These are phyloP conservation scores for Megalopta genalis DNA, from an alignment of 1,140 invertebrate genomes.

Conservation along the genomic window DNA sequence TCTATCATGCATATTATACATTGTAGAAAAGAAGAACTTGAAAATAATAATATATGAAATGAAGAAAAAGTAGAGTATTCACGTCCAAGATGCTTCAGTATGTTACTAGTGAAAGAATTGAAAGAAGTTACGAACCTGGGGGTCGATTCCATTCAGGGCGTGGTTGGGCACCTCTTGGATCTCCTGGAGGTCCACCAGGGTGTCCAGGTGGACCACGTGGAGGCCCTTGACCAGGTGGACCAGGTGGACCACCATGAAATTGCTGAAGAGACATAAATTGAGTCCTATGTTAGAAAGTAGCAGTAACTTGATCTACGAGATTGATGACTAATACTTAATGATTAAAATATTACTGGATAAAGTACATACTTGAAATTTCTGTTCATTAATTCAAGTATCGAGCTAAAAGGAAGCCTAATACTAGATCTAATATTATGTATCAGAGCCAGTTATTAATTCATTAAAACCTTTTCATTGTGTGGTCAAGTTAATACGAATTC, in stretches of 20 bases:
- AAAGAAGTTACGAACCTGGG: constrained; percentile 77
- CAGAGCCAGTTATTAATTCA: constrained; percentile 34
- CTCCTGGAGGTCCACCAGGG: constrained; percentile 79
- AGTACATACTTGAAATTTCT: background rate
- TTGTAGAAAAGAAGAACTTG: constrained; percentile 9
- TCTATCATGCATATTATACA: constrained; percentile 44
- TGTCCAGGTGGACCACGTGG: constrained; percentile 83
- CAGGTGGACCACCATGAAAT: constrained; percentile 85
- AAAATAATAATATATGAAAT: background rate
- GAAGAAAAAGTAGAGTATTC: constrained; percentile 19
- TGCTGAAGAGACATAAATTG: constrained; percentile 63
- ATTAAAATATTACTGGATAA: background rate
- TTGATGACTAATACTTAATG: background rate
- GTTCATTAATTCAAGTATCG: background rate
- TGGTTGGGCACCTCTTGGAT: constrained; percentile 83
- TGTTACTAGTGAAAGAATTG: background rate
- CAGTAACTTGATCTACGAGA: constrained; percentile 1
- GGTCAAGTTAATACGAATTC: background rate
- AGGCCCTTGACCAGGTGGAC: constrained; percentile 83
- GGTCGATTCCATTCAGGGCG: constrained; percentile 89
- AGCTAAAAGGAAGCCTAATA: constrained; percentile 1
- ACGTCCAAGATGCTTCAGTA: constrained; percentile 61
- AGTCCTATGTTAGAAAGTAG: constrained; percentile 37
- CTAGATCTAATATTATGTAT: constrained; percentile 10
- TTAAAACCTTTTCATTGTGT: constrained; percentile 8